Conservation (phyloP, 1,140 invertebrate species). For the Tyrophagus putrescentiae region DNA sequence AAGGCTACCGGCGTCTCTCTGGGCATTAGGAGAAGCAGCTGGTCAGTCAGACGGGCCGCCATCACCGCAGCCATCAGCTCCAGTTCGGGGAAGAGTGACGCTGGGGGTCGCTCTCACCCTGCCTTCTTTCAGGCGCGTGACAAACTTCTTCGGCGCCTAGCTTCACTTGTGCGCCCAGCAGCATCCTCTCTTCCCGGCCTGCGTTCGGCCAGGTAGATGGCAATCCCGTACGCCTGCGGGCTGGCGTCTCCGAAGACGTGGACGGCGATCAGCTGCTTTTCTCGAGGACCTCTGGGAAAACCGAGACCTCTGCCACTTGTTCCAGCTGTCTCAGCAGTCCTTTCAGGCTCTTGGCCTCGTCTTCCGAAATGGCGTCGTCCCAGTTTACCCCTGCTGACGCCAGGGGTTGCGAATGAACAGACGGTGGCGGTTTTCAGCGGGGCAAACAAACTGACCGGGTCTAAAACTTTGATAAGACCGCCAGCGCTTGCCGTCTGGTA, state of each 20-base stretch:
- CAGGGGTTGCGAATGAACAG: no score
- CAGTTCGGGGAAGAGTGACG: not conserved
- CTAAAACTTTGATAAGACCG: no score
- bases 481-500: no score
- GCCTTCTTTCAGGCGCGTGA: not conserved
- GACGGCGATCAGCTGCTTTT: no score
- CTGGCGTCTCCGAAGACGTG: not conserved
- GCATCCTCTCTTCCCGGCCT: not conserved
- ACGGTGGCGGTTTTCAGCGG: no score
- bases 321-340: no score
- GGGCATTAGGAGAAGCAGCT: not conserved
- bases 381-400: no score
- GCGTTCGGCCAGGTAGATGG: not conserved
- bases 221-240: not conserved
- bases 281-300: no score
- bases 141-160: not conserved
- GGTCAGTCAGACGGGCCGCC: not conserved
- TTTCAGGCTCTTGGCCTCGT: no score
- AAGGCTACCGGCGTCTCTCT: not conserved
- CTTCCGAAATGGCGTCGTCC: no score
- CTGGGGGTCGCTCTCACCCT: not conserved
- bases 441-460: no score
- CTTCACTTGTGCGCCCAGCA: not conserved
- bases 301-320: no score
- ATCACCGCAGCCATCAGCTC: not conserved